Base-by-base conservation (phyloP, 1,140 invertebrate genomes). In the Sitodiplosis mosellana region DNA sequence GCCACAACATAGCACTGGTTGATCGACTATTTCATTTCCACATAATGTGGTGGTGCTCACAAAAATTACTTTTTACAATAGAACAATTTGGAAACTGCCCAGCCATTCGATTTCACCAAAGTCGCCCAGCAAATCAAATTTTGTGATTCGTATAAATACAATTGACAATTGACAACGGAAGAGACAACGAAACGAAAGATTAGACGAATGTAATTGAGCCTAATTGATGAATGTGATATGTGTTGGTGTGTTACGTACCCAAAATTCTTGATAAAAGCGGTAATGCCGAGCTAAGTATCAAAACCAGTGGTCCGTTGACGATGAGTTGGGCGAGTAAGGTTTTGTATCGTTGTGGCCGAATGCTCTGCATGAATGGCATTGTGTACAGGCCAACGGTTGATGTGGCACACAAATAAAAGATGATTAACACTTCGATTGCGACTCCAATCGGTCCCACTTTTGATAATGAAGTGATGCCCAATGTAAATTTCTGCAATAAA, bases 71-170 rank as follows among this genome's bases (percentile, higher is more conserved):
- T 99, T 98, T 64, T 96, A 97, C 8, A 86, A 65, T 15, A 97
- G 65, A 46, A 98, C 88, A 49, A 97, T 77, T 63, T 85, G 83
- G 63, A 96, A 93, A 66, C 93, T 96, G 18, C 91, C 92, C 12
- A 98, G 73, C 95, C 95, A 99, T 58, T 95, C 86, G 57, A 98
- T 91, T 54, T 83, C 81, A 7, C 94, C 94, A 66, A 93, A 99
- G 62, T 93, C 87, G 33, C 93, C 94, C 37, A 99, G 70, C 52
- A 99, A 69, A 73, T 98, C 92, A 66, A 99, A 98, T 65, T 97
- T 96, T 33, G 93, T 98, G 60, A 99, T 91, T 54, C 94, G n/a
- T n/a, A n/a, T n/a, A n/a, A n/a, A n/a, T n/a, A n/a, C n/a, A n/a
- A n/a, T n/a, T n/a, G n/a, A n/a, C 94, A 89, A 57, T 36, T 63